Evolutionary conservation across 2,888 invertebrate genomes (phyloP), one percentile per base, ranked within the genome.

Genomic region (Epirrita christyi): DNA sequence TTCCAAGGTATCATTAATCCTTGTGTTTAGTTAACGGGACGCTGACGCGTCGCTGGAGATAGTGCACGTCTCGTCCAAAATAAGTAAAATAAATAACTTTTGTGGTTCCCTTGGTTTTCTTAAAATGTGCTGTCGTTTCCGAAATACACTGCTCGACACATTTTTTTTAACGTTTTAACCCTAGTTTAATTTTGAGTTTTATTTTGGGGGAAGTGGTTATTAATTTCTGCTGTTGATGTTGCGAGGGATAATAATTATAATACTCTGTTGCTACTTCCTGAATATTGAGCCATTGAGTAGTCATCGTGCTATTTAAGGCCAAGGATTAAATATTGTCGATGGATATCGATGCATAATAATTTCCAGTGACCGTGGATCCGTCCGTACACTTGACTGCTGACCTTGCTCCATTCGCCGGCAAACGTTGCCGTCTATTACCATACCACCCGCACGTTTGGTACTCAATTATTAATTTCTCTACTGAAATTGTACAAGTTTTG

Each of bases 351-450:
- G 73, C 71, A 72, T 77, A 75, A 77, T 74, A 76, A 62, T 71
- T 72, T 69, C 64, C 66, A 75, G 55, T 74, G 81, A 74, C 81
- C 78, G 73, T 81, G 78, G 74, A 68, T 68, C 47, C 65, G 73
- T 68, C 47, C 65, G 73, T 73, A 81, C 74, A 82, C 79, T 79
- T 80, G 78, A 77, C 76, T 75, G 70, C 72, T 79, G 80, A 81
- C 86, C 85, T 86, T 83, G 81, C 72, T 71, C 71, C 71, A 75
- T 71, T 76, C 81, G 78, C 72, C 73, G 69, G 71, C 73, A 72
- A 74, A 75, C 71, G 72, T 73, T 75, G 70, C 68, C 66, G 64
- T 65, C 75, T 74, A 75, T 70, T 78, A 75, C 76, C 75, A 78
- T 75, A 76, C 75, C 47, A 52, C 49, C 52, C 61, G 68, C 67